phyloP scores from a whole-genome alignment of 2,888 invertebrate species.

The Ceraclea dissimilis region DNA sequence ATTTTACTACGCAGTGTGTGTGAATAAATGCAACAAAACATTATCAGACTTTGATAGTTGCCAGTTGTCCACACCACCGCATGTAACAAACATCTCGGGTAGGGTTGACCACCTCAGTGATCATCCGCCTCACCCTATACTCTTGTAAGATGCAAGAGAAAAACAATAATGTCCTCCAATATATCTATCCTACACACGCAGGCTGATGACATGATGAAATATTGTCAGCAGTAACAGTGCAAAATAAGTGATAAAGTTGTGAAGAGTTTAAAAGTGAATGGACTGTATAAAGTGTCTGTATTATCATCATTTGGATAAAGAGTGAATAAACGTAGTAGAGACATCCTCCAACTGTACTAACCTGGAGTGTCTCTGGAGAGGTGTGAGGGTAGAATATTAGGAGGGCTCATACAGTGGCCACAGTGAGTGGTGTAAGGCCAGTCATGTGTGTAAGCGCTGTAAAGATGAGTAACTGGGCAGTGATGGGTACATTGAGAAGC shows the following conservation, averaged over 20 bases:
- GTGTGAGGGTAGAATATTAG: not conserved
- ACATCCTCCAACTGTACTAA: not conserved
- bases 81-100: too few relatives aligned
- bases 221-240: not conserved
- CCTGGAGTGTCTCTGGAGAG: not conserved
- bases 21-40: too few relatives aligned
- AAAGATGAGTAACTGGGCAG: not conserved
- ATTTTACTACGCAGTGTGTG: too few relatives aligned
- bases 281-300: not conserved
- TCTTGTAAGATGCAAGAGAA: too few relatives aligned
- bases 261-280: not conserved
- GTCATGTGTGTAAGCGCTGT: not conserved
- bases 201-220: too few relatives aligned
- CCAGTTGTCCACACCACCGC: too few relatives aligned
- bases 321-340: not conserved
- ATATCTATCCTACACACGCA: too few relatives aligned
- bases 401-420: not conserved
- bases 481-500: conserved; percentile 9
- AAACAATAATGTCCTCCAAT: too few relatives aligned
- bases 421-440: too few relatives aligned
- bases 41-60: too few relatives aligned
- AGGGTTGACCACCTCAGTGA: too few relatives aligned
- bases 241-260: not conserved
- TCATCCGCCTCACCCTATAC: too few relatives aligned
- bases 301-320: not conserved